phyloP scores from a whole-genome alignment of 2,113 vertebrate species.

The Anhinga rufa region DNA sequence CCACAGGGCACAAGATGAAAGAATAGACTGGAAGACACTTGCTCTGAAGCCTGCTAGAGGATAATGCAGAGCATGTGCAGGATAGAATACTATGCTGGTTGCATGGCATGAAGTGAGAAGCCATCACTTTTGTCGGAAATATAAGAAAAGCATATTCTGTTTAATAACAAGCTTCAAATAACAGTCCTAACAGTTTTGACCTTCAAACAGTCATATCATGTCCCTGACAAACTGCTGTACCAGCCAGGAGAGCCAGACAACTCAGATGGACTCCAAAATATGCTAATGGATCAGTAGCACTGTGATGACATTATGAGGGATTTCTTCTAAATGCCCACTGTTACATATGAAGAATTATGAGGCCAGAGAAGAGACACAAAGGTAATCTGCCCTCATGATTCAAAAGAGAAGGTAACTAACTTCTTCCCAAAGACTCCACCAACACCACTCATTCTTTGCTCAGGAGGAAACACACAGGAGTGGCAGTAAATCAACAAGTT shows the following conservation, averaged over 20 bases:
- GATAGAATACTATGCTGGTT: neutral
- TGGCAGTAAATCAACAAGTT: neutral
- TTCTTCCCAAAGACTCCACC: neutral
- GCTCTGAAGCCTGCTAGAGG: neutral
- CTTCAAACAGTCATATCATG: rapidly evolving
- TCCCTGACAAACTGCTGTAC: neutral
- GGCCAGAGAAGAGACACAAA: neutral
- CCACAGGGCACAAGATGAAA: neutral
- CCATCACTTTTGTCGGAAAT: neutral
- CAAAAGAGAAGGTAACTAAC: neutral
- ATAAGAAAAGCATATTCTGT: neutral
- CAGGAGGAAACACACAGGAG: neutral
- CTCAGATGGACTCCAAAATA: neutral
- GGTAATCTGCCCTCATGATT: neutral
- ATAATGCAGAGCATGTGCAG: neutral
- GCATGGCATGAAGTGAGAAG: neutral
- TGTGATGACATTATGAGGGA: neutral
- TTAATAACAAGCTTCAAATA: neutral
- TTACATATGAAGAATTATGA: neutral
- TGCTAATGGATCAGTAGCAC: neutral
- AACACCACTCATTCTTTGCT: neutral
- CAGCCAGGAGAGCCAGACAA: neutral
- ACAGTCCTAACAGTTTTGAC: neutral
- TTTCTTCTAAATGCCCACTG: neutral
- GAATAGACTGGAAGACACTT: neutral